Evolutionary conservation across 2,888 invertebrate species (phyloP), one percentile per base, ranked within the genome.

Genomic region (Xylocampa areola): DNA sequence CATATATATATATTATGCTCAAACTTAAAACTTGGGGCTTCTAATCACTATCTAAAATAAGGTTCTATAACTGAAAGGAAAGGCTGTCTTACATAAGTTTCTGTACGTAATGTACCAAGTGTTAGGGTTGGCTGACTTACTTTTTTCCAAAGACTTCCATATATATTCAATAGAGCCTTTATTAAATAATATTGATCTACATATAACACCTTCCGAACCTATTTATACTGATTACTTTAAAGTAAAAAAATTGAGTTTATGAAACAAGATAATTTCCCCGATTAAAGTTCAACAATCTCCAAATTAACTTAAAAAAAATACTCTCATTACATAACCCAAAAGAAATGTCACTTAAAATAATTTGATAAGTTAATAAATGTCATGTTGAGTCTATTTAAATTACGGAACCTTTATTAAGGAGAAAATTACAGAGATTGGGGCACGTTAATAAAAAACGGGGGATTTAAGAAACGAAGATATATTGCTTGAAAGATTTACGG

Each of bases 361-460:
- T 53, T 59, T 59, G 59, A 67, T 67, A 68, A 61, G 27, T 68
- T 64, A 59, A 71, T 75, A 68, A 70, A 73, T 51, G 48, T 54
- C 45, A 49, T 47, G 32, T 62, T 41, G 54, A 45, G 25, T 52
- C 48, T 62, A 62, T 60, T 55, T 44, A 68, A 58, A 58, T 63
- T 49, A 64, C 44, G 50, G 68, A 68, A 48, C 40, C 55, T 49
- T 51, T 49, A 70, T 60, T 67, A 64, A 53, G 43, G 40, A 58
- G 25, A 60, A 64, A 66, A 73, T 68, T 71, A 59, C 53, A 27
- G 40, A 43, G 43, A 48, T 33, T 36, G 40, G n/a, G 36, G 11
- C 48, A 44, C 58, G 62, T 65, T 68, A 65, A 73, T 71, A 50
- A 52, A 54, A 54, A 52, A 35, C 41, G 19, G 43, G 55, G 54